These are phyloP conservation scores for Criorhina ranunculi DNA, from an alignment of 2,888 invertebrate genomes.

Conservation along the genomic window DNA sequence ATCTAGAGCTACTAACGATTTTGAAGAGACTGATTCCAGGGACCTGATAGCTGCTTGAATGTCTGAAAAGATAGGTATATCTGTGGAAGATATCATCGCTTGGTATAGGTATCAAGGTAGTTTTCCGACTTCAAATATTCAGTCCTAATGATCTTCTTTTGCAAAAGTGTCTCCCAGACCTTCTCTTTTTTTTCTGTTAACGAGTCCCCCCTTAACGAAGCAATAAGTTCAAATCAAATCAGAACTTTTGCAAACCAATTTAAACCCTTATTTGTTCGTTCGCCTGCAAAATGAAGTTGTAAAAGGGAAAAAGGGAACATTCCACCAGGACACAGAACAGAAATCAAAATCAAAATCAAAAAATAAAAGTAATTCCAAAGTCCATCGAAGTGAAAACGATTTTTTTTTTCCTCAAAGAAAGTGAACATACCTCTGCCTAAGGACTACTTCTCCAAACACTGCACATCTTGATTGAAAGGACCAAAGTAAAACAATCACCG, in stretches of 20 bases:
- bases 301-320: constrained; percentile 35
- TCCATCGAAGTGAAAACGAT: constrained; percentile 58
- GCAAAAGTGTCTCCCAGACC: too few relatives aligned
- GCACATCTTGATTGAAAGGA: constrained; percentile 63
- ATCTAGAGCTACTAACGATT: too few relatives aligned
- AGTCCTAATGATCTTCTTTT: background rate
- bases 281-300: constrained; percentile 30
- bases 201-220: background rate
- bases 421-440: constrained; percentile 37
- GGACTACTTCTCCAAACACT: constrained; percentile 10
- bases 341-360: constrained; percentile 52
- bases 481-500: constrained; percentile 48
- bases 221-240: background rate
- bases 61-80: too few relatives aligned
- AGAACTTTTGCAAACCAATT: constrained; percentile 1
- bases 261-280: constrained; percentile 33
- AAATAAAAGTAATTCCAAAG: constrained; percentile 57
- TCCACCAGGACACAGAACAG: constrained; percentile 8
- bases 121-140: background rate
- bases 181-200: background rate
- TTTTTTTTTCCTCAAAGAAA: constrained; percentile 13
- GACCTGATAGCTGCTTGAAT: too few relatives aligned
- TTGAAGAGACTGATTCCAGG: too few relatives aligned
- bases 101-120: too few relatives aligned
- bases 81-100: too few relatives aligned